phyloP scores from a whole-genome alignment of 2,888 invertebrate genomes.

The Carcina quercana region DNA sequence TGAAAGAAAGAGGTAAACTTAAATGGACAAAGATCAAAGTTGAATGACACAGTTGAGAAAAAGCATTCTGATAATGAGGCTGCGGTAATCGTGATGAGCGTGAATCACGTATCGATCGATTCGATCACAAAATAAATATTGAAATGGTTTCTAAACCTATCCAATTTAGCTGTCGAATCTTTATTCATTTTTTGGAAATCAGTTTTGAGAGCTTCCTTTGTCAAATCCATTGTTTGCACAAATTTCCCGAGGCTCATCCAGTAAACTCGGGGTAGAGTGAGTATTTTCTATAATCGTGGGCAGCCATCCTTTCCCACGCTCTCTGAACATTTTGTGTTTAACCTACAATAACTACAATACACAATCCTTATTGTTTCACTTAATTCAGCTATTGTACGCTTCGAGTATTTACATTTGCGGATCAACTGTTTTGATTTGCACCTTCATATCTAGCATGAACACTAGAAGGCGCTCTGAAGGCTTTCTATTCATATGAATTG shows the following conservation, averaged over 20 bases:
- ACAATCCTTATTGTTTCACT: constrained; percentile 71
- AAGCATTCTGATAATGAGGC: constrained; percentile 44
- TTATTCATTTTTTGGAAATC: constrained; percentile 1
- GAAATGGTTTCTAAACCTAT: constrained; percentile 16
- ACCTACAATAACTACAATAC: constrained; percentile 57
- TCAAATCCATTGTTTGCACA: constrained; percentile 38
- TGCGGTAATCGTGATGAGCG: constrained; percentile 47
- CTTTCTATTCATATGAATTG: constrained; percentile 12
- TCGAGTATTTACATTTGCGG: constrained; percentile 61
- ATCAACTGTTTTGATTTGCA: constrained; percentile 39
- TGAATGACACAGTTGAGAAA: constrained; percentile 56
- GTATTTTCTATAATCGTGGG: constrained; percentile 51
- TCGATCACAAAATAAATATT: constrained; percentile 32
- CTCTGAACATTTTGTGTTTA: constrained; percentile 54
- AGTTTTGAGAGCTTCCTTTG: too few species aligned
- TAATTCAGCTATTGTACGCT: constrained; percentile 67
- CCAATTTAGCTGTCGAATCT: constrained; percentile 17
- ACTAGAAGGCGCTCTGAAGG: constrained; percentile 16
- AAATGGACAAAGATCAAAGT: constrained; percentile 65
- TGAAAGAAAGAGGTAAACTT: constrained; percentile 57
- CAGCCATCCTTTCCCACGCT: constrained; percentile 62
- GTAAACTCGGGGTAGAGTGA: constrained; percentile 35
- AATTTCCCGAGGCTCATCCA: constrained; percentile 42
- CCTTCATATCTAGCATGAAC: too few species aligned
- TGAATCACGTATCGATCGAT: constrained; percentile 40